phyloP scores from a whole-genome alignment of 2,888 invertebrate genomes.

The Drosophila demipolita region DNA sequence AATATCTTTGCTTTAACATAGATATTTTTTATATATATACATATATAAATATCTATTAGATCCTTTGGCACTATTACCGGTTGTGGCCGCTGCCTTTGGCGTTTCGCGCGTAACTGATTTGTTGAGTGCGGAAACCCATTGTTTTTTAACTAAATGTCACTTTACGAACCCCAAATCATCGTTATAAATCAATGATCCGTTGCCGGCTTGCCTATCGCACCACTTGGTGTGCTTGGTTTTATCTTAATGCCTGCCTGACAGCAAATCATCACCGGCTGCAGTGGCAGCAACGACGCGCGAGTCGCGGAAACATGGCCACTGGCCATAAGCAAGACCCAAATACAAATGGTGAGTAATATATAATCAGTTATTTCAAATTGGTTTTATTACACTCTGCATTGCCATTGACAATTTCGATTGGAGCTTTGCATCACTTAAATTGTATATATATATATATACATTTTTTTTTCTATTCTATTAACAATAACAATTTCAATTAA shows the following conservation, averaged over 20 bases:
- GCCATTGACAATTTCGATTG: conserved; percentile 55
- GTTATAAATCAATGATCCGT: conserved; percentile 72
- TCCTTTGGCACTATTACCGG: conserved; percentile 29
- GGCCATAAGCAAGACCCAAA: conserved; percentile 7
- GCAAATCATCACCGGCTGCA: conserved; percentile 75
- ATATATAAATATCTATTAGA: conserved; percentile 8
- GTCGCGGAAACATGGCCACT: conserved; percentile 28
- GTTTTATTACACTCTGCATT: conserved; percentile 31
- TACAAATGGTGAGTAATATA: conserved; percentile 33
- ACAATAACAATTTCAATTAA: conserved; percentile 4
- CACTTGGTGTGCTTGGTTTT: conserved; percentile 60
- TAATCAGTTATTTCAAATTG: conserved; percentile 38
- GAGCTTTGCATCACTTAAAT: conserved; percentile 34
- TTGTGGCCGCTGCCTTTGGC: conserved; percentile 47
- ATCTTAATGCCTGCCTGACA: conserved; percentile 82
- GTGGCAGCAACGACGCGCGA: conserved; percentile 33
- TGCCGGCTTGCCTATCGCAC: conserved; percentile 41
- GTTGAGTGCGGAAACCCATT: conserved; percentile 43
- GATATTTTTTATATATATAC: conserved; percentile 8
- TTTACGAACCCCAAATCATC: conserved; percentile 48
- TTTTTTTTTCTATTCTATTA: neutral
- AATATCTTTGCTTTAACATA: conserved; percentile 26
- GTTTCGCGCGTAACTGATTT: conserved; percentile 58
- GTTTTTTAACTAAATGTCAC: conserved; percentile 65
- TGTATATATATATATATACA: neutral